phyloP scores from a whole-genome alignment of 35 echinoderm and acorn worm species.

The Anneissia japonica region DNA sequence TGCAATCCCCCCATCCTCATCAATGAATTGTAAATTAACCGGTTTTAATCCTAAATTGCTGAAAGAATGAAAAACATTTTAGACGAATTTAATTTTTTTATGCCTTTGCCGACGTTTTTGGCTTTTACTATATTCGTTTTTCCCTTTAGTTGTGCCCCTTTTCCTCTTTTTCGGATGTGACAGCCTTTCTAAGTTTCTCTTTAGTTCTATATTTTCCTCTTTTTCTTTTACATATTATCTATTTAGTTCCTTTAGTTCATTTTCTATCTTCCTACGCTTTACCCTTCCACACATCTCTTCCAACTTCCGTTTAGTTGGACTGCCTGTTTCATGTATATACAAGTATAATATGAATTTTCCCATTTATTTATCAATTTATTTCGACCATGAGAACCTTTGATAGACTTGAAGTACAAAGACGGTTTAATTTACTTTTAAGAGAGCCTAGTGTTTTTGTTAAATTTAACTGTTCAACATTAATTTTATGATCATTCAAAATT shows the following conservation, averaged over 20 bases:
- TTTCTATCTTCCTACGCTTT: conserved; percentile 37
- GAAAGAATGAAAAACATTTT: neutral
- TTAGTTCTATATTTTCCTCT: conserved; percentile 12
- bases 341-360: conserved; percentile 28
- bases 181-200: conserved; percentile 35
- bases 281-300: conserved; percentile 1
- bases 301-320: conserved; percentile 46
- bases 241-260: conserved; percentile 5
- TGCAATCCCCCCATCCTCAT: conserved; percentile 28
- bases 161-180: conserved; percentile 19
- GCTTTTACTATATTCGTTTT: conserved; percentile 27
- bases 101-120: conserved; percentile 26
- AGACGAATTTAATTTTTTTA: conserved; percentile 20
- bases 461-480: conserved; percentile 26
- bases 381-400: conserved; percentile 1
- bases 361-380: conserved; percentile 29
- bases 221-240: conserved; percentile 23
- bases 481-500: conserved; percentile 6
- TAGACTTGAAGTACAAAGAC: conserved; percentile 22
- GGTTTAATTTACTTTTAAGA: conserved; percentile 15
- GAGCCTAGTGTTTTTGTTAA: neutral
- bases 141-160: conserved; percentile 31
- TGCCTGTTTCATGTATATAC: conserved; percentile 37
- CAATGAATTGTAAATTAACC: conserved; percentile 34
- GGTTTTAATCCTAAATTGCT: conserved; percentile 9